Evolutionary conservation across 2,113 vertebrate species (phyloP), one percentile per base, ranked within the genome.

Genomic region (Epinephelus lanceolatus): DNA sequence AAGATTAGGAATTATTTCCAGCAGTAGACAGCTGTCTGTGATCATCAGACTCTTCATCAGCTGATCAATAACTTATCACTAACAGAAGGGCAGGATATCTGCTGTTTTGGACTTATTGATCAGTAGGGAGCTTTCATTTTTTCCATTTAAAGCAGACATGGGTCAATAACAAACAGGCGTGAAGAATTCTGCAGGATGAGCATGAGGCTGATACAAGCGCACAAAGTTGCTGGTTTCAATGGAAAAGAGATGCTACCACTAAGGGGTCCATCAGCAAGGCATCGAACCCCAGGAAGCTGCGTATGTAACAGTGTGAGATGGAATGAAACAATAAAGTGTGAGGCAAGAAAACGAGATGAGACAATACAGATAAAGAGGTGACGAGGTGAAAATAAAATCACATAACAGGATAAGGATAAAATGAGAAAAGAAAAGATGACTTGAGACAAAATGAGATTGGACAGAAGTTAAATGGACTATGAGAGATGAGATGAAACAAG

Each of bases 1-100:
- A 77, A 83, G 53, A 87, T 83, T 57, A 30, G 19, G 51, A 78
- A 83, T 80, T 21, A 59, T 80, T 78, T 76, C 47, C 76, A 81
- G 75, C 51, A 63, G 85, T 51, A 61, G 56, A 65, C 25, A 63
- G 60, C 57, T 68, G 71, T 18, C 62, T 73, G 42, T 61, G 65
- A 88, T 86, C 74, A 76, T 30, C 55, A 47, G 18, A 63, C 27
- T 51, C 23, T 53, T 51, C 60, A 33, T 57, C 45, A 60, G 2
- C 10, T 15, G 74, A 69, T 88, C 81, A 30, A 84, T 85, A 80
- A 63, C n/a, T 19, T 70, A 67, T 82, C 78, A 82, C 25, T 33
- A 55, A 81, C 27, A 66, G 62, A 73, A 59, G 70, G 52, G 13
- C 42, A 11, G 33, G 15, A 57, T 25, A 56, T 61, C 30, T 33